A percentile compares a stretch with the other conserved stretches of the same genome.
These are phyloP conservation scores for Graphium colonna DNA, from an alignment of 2,888 invertebrate species.

Conservation along the genomic window DNA sequence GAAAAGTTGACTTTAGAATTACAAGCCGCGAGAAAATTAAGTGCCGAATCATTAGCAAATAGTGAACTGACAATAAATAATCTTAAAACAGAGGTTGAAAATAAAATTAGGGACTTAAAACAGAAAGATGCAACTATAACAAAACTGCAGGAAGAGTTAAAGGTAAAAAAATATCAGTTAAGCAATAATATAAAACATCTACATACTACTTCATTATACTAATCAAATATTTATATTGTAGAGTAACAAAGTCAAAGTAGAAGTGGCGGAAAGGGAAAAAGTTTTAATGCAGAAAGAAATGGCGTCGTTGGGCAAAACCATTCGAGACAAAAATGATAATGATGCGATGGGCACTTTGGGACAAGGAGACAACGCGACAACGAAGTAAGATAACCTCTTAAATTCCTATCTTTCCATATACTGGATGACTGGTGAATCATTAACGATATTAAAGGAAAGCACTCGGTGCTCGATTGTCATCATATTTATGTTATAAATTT, in stretches of 20 bases:
- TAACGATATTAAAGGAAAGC: too few species aligned
- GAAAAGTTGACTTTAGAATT: conserved; percentile 67
- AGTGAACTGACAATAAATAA: conserved; percentile 59
- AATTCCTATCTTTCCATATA: conserved; percentile 7
- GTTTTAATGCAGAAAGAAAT: conserved; percentile 58
- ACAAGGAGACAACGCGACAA: conserved; percentile 51
- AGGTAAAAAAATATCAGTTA: conserved; percentile 42
- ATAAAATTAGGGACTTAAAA: conserved; percentile 61
- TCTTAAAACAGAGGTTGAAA: conserved; percentile 59
- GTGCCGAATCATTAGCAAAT: conserved; percentile 53
- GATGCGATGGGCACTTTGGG: conserved; percentile 54
- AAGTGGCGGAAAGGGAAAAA: conserved; percentile 65
- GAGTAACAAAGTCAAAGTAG: conserved; percentile 60
- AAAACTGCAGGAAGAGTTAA: conserved; percentile 64
- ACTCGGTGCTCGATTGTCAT: too few species aligned
- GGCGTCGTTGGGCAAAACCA: conserved; percentile 42
- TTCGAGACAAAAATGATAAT: conserved; percentile 67
- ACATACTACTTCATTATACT: too few species aligned
- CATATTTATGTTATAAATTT: too few species aligned
- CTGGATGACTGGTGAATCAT: too few species aligned
- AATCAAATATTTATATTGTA: conserved; percentile 42
- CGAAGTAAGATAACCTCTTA: conserved; percentile 46
- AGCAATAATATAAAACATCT: neutral
- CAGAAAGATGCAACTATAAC: conserved; percentile 58
- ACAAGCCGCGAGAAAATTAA: conserved; percentile 57